phyloP scores from a whole-genome alignment of 2,888 invertebrate genomes.

The Pterobdella sp. region DNA sequence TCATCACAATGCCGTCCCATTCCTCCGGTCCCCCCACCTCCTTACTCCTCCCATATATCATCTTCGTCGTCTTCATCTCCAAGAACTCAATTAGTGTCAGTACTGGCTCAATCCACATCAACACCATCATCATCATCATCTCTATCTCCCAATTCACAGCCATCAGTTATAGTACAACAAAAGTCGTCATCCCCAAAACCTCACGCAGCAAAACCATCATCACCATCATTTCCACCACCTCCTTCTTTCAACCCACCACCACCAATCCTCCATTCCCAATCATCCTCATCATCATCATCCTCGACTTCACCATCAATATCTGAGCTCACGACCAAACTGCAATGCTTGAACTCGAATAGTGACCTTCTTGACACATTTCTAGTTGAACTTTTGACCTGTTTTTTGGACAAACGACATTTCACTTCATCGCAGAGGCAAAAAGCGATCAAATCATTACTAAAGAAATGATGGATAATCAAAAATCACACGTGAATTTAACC shows the following conservation, averaged over 20 bases:
- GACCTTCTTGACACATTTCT: background rate
- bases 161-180: background rate
- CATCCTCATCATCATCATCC: background rate
- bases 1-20: background rate
- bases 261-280: background rate
- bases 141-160: background rate
- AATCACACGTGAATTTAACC: no score
- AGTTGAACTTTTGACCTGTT: background rate
- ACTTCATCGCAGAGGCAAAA: background rate
- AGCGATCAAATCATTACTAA: background rate
- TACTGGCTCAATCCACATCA: background rate
- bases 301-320: background rate
- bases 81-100: no score
- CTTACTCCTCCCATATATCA: background rate
- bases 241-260: background rate
- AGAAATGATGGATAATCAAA: background rate
- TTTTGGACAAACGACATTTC: background rate
- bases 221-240: background rate
- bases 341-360: background rate
- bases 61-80: background rate
- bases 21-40: background rate
- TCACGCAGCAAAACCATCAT: background rate
- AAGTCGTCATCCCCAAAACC: background rate
- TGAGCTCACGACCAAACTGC: background rate
- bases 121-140: background rate